phyloP scores from a whole-genome alignment of 2,113 vertebrate species.

The Ceyx melanurus region DNA sequence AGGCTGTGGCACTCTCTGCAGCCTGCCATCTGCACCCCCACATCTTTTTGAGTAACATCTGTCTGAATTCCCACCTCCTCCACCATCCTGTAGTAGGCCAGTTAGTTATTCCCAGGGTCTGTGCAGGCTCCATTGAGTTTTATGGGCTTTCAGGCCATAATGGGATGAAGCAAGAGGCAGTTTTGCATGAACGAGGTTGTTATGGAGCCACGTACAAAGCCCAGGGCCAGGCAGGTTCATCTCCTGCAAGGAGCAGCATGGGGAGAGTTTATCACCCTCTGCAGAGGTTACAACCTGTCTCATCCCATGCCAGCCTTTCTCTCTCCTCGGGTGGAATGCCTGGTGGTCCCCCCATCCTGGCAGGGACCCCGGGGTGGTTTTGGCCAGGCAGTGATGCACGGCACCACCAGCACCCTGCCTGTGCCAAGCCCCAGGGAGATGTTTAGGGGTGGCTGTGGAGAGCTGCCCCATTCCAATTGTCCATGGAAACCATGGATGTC shows the following conservation, averaged over 20 bases:
- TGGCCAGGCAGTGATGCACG: fast-evolving
- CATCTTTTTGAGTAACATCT: too few species aligned
- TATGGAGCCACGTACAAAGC: background rate
- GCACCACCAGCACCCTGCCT: background rate
- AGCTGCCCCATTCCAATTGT: background rate
- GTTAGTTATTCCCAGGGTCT: background rate
- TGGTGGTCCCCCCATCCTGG: too few species aligned
- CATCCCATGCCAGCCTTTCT: background rate
- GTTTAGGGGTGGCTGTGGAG: background rate
- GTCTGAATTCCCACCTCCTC: too few species aligned
- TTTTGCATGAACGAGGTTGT: background rate
- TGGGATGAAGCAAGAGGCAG: background rate
- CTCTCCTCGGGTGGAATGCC: background rate
- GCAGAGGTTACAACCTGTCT: background rate
- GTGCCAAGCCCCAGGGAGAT: background rate
- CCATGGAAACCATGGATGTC: fast-evolving
- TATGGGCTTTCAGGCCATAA: background rate
- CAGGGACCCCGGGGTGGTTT: background rate
- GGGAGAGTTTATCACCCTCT: background rate
- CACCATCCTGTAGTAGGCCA: background rate
- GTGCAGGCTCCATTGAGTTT: constrained; percentile 25
- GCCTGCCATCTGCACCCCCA: too few species aligned
- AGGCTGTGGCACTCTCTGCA: too few species aligned
- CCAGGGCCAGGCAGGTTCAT: background rate
- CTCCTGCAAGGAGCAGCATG: background rate